These are phyloP conservation scores for Teleopsis dalmanni DNA, from an alignment of 1,140 invertebrate species.

Conservation along the genomic window DNA sequence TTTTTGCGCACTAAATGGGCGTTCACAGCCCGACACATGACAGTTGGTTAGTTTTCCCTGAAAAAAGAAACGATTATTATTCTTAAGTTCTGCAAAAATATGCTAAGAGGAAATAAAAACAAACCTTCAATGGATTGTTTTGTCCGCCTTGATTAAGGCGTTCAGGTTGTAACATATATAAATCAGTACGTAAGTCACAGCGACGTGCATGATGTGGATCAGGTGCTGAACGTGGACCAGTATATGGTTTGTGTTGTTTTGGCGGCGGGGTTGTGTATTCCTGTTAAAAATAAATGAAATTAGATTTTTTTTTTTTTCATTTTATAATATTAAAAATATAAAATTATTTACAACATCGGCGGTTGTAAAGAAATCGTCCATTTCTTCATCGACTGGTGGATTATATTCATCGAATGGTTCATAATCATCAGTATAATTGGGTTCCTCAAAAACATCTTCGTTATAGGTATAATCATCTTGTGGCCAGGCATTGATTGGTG, in stretches of 20 bases:
- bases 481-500: constrained; percentile 33
- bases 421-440: constrained; percentile 39
- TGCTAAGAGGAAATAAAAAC: background rate
- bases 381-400: constrained; percentile 33
- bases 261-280: constrained; percentile 37
- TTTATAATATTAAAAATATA: background rate
- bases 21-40: constrained; percentile 79
- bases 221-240: constrained; percentile 44
- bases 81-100: background rate
- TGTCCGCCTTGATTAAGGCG: constrained; percentile 68
- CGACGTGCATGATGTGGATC: constrained; percentile 56
- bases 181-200: constrained; percentile 79
- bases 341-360: constrained; percentile 28
- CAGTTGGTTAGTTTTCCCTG: constrained; percentile 89
- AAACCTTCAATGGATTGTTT: constrained; percentile 58
- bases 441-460: constrained; percentile 34
- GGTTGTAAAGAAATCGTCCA: constrained; percentile 40
- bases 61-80: constrained; percentile 15
- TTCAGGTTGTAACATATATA: constrained; percentile 77
- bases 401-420: constrained; percentile 33
- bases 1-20: constrained; percentile 88
- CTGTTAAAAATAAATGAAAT: constrained; percentile 12
- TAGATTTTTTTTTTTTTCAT: background rate
- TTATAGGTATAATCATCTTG: constrained; percentile 42
- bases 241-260: constrained; percentile 43